Evolutionary conservation across 2,113 vertebrate species (phyloP), one percentile per base, ranked within the genome.

Genomic region (Upupa epops): DNA sequence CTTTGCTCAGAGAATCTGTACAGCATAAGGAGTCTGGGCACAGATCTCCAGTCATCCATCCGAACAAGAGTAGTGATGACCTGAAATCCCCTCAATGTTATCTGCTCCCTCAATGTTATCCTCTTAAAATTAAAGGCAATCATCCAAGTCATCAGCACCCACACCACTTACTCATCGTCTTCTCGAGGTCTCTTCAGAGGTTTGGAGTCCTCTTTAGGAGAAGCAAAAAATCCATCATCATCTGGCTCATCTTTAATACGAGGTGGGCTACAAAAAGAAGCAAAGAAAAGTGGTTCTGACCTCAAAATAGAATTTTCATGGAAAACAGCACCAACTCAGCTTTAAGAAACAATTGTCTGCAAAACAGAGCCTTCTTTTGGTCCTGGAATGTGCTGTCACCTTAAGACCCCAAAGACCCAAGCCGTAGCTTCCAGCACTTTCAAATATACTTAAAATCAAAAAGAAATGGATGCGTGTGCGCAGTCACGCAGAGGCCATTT

Each of bases 231-330:
- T 40, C 98, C 97, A 58, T 98, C 98, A 95, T 98, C 98, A 81
- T 99, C 98, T 49, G 98, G 98, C 89, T 99, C 99, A 49, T 97
- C 98, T 96, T 99, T 99, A 95, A 99, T 97, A 82, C 96, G 97
- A 28, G 96, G 97, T 9, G 98, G 98, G 94, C 99, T 99, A 93
- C 32, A 73, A 46, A 77, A 79, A 76, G 51, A 95, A 94, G 25
- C 36, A 90, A 56, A 74, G 24, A 55, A 89, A 65, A 24, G 5
- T 12, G 20, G 37, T 52, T 73, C 48, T 59, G 37, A 74, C 58
- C 66, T 85, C 42, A 84, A 64, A 79, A 17, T 61, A 9, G 10
- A 69, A 34, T 10, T 20, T 61, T 46, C n/a, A 49, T 45, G 24
- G 49, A 91, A 90, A 75, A 9, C 32, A 72, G 64, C 19, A 90